phyloP scores from a whole-genome alignment of 2,797 vertebrate species.

The Ictinia mississippiensis region DNA sequence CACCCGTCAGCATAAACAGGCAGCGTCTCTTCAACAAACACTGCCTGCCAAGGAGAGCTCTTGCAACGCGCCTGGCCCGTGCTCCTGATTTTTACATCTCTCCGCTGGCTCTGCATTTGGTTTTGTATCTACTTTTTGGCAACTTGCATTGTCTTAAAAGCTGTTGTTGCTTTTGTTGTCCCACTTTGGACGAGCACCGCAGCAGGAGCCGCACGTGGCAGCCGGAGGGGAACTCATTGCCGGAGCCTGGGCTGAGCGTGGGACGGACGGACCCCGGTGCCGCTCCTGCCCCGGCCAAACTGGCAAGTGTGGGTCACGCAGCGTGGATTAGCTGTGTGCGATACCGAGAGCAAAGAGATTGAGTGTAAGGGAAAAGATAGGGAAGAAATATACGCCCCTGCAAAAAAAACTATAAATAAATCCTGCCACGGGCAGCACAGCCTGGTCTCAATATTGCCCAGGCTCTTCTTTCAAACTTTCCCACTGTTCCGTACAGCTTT shows the following conservation, averaged over 20 bases:
- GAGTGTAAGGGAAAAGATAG: background rate
- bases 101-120: background rate
- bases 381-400: background rate
- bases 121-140: background rate
- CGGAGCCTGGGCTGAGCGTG: background rate
- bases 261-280: rapidly evolving
- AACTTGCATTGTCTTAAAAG: background rate
- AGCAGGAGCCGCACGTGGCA: background rate
- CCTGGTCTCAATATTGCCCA: background rate
- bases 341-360: background rate
- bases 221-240: background rate
- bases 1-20: background rate
- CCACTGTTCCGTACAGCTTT: background rate
- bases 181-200: rapidly evolving
- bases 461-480: background rate
- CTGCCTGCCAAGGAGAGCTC: background rate
- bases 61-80: rapidly evolving
- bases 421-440: background rate
- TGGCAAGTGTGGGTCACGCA: rapidly evolving
- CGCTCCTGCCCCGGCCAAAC: rapidly evolving
- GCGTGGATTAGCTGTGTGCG: rapidly evolving
- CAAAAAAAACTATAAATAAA: background rate
- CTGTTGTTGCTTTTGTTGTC: background rate
- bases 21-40: background rate
- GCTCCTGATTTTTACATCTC: background rate